Evolutionary conservation across 2,797 vertebrate genomes (phyloP).

Genomic region (Sorex maritimensis): DNA sequence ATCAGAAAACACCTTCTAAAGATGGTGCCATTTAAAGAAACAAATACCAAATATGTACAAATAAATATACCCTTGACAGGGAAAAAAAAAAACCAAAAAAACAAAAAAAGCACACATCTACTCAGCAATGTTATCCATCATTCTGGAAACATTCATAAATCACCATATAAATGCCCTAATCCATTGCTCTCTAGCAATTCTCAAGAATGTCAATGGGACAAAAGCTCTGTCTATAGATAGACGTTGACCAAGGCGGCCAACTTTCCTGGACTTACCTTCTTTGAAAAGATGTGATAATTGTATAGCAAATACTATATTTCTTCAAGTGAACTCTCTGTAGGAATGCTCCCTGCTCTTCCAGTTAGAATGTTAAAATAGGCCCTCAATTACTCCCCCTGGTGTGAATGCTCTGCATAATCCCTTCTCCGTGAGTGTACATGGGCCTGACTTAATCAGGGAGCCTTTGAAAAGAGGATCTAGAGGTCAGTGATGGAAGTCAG

Average conservation of each 20-base stretch:
- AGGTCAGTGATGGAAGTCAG: slow-evolving; percentile 11
- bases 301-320: background rate
- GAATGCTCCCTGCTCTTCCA: background rate
- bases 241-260: background rate
- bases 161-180: background rate
- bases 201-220: background rate
- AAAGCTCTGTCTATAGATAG: background rate
- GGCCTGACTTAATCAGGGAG: background rate
- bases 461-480: background rate
- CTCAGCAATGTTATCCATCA: background rate
- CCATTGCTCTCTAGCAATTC: background rate
- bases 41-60: slow-evolving; percentile 32
- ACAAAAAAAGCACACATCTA: background rate
- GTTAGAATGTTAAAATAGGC: background rate
- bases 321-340: background rate
- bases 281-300: background rate
- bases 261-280: slow-evolving; percentile 10
- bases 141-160: slow-evolving; percentile 2
- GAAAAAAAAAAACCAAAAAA: background rate
- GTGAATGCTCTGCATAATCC: background rate
- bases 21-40: slow-evolving; percentile 85
- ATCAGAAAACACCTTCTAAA: slow-evolving; percentile 88
- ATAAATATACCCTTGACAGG: background rate
- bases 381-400: background rate
- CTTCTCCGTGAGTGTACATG: background rate